These are phyloP conservation scores for Tokudaia tokunoshimensis DNA, from an alignment of 2,797 vertebrate genomes.

Conservation along the genomic window DNA sequence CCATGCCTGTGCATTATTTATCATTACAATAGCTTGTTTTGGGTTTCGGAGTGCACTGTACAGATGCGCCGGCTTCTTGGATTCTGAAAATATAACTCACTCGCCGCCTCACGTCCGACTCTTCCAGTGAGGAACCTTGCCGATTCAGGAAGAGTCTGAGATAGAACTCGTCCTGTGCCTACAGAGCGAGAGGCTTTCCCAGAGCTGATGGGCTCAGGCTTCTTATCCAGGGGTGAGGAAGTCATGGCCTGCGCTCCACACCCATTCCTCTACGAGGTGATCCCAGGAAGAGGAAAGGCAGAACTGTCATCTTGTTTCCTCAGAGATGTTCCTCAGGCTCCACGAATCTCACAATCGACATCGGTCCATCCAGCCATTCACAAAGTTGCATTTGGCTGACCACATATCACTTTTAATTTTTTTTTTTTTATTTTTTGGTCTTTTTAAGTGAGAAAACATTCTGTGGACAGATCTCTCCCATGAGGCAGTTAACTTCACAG, in stretches of 20 bases:
- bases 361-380: constrained; percentile 79
- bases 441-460: constrained; percentile 88
- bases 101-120: constrained; percentile 75
- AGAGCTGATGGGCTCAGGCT: constrained; percentile 72
- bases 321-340: constrained; percentile 80
- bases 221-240: constrained; percentile 74
- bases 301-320: constrained; percentile 81
- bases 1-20: constrained; percentile 89
- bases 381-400: constrained; percentile 82
- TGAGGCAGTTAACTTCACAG: constrained; percentile 87
- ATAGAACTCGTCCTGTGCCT: constrained; percentile 80
- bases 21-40: constrained; percentile 85
- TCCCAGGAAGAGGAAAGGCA: constrained; percentile 81
- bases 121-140: constrained; percentile 84
- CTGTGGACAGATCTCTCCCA: constrained; percentile 87
- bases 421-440: constrained; percentile 92
- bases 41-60: constrained; percentile 87
- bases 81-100: constrained; percentile 85
- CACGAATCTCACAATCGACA: constrained; percentile 80
- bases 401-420: constrained; percentile 86
- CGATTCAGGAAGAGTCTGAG: constrained; percentile 80
- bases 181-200: constrained; percentile 75
- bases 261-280: constrained; percentile 80
- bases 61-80: constrained; percentile 84
- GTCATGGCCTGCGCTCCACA: constrained; percentile 67